Conservation (phyloP, 2,888 invertebrate genomes). For the Mayetiola destructor region DNA sequence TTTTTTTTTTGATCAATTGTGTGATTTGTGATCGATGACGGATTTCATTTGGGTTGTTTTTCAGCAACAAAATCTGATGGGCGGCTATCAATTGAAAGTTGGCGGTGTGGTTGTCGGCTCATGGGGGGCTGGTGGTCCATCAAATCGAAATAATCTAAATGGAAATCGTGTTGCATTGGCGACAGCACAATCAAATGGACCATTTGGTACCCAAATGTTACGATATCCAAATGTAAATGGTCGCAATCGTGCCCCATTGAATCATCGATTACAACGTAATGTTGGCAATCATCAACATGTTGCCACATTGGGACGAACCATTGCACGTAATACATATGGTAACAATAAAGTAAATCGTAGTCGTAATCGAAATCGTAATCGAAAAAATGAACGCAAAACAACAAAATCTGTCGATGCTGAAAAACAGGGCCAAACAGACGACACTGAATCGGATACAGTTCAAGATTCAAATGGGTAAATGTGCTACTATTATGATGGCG, state of each 20-base stretch:
- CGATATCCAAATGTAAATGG: slow-evolving; percentile 17
- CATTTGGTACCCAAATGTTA: neutral
- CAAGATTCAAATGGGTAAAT: neutral
- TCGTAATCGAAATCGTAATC: slow-evolving; percentile 1
- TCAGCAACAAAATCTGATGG: neutral
- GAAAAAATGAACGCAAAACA: neutral
- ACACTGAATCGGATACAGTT: no score
- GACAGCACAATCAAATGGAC: slow-evolving; percentile 15
- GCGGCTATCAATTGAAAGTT: slow-evolving; percentile 25
- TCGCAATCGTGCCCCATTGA: slow-evolving; percentile 17
- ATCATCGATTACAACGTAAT: slow-evolving; percentile 18
- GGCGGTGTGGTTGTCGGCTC: slow-evolving; percentile 27
- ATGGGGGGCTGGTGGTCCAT: slow-evolving; percentile 22
- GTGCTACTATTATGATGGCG: neutral
- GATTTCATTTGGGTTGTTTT: neutral
- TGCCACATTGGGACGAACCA: neutral
- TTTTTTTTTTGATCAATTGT: neutral
- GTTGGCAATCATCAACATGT: neutral
- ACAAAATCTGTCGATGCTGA: neutral
- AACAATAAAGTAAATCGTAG: slow-evolving; percentile 2
- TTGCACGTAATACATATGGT: slow-evolving; percentile 7
- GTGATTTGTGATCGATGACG: no score
- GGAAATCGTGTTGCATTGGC: slow-evolving; percentile 17
- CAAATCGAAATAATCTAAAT: slow-evolving; percentile 21
- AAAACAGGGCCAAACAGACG: neutral